These are phyloP conservation scores for Esperia sulphurella DNA, from an alignment of 2,888 invertebrate species.

Conservation along the genomic window DNA sequence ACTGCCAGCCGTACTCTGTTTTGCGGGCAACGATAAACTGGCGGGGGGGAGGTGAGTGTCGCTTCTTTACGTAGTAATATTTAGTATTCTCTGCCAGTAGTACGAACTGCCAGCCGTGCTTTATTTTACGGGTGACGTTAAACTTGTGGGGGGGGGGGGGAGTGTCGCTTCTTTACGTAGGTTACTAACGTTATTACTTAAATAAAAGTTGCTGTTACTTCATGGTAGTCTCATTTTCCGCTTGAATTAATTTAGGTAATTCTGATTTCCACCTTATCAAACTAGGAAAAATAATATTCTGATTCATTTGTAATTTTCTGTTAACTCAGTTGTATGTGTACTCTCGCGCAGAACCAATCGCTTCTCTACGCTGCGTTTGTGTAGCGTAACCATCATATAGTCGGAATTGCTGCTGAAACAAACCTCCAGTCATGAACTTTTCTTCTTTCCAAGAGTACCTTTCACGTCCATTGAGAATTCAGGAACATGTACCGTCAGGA, in stretches of 20 bases:
- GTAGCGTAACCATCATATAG: background rate
- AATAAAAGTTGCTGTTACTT: too few species aligned
- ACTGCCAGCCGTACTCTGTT: too few species aligned
- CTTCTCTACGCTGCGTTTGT: conserved; percentile 5
- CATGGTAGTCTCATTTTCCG: background rate
- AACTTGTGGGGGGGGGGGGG: too few species aligned
- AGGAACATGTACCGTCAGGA: background rate
- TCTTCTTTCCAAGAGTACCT: background rate
- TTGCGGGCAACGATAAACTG: too few species aligned
- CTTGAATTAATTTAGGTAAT: background rate
- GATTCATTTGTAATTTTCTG: conserved; percentile 7
- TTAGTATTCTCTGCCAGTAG: too few species aligned
- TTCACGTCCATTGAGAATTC: background rate
- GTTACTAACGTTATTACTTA: too few species aligned
- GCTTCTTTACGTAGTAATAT: too few species aligned
- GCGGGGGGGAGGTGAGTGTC: too few species aligned
- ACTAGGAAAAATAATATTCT: background rate
- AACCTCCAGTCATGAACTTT: conserved; percentile 3
- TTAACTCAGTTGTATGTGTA: conserved; percentile 2
- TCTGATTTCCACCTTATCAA: conserved; percentile 1
- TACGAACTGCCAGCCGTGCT: too few species aligned
- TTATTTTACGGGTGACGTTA: too few species aligned
- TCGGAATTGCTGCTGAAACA: background rate
- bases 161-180: too few species aligned
- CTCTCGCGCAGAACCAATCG: conserved; percentile 7